Evolutionary conservation across 2,888 invertebrate genomes (phyloP), one percentile per base, ranked within the genome.

Genomic region (Hedya salicella): DNA sequence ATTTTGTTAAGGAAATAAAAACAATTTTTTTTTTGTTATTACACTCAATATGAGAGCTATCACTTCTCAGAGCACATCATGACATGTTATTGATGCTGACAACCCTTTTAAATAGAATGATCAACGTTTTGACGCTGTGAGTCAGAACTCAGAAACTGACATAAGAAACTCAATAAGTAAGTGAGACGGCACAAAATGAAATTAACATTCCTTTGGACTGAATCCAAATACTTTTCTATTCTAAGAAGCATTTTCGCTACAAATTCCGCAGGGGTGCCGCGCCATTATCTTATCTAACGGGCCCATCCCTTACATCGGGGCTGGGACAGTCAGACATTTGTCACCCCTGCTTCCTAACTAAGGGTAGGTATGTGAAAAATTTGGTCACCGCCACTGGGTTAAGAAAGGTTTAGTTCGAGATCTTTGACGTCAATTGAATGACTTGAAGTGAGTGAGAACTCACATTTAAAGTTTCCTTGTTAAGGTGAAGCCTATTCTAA

Each of bases 241-340:
- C 79, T 77, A 74, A 68, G 61, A 60, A 30, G 73, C 71, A 32
- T 40, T 70, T 42, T 64, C 67, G 70, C 74, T 74, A 69, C 69
- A 68, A 60, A 62, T 68, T 68, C 65, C 67, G 70, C 71, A 77
- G 75, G 77, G 77, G 74, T 70, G 72, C 71, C 73, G 75, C 68
- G 69, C 78, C 75, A 78, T 80, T 81, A 80, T 75, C 85, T 85
- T 83, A 83, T 83, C 85, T 83, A 83, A 85, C 83, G 72, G 78
- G 74, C 65, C 76, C 86, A 86, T 87, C 83, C 78, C 81, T 85
- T 82, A 86, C 82, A 80, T 79, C 80, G 82, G 76, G 76, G 77
- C 72, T 72, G 73, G 73, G 82, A 81, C 81, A 78, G 78, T 57
- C 39, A 69, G 40, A 67, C 79, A 83, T 83, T 83, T 80, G 80